Evolutionary conservation across 2,113 vertebrate species (phyloP), one percentile per base, ranked within the genome.

Genomic region (Siphamia tubifer): DNA sequence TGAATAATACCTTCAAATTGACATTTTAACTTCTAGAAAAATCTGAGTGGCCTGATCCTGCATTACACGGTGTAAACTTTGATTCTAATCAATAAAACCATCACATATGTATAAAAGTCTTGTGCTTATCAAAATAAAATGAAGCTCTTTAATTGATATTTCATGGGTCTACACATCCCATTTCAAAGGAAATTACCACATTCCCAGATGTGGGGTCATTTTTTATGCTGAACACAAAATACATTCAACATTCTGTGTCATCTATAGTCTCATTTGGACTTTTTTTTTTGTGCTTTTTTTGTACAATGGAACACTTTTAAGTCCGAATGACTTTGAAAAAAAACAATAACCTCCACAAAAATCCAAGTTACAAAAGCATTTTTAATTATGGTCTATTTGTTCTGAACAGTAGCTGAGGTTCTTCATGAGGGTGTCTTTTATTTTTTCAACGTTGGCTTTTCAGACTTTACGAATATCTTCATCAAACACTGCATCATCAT

Each of bases 401-500:
- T 42, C 32, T 57, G 31, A 23, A 47, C 32, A 36, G 0, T 13
- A 23, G 34, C 15, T 23, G 52, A 34, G 44, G 15, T 36, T 56
- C 11, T 15, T 15, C 30, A 31, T 32, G 7, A 43, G n/a, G n/a
- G n/a, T 30, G 31, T 65, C 60, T 49, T 30, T 69, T 15, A 23
- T n/a, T n/a, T n/a, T n/a, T n/a, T n/a, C n/a, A n/a, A n/a, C n/a
- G n/a, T n/a, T n/a, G n/a, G n/a, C n/a, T 60, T 21, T 1, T 2
- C 47, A 65, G 73, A 62, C n/a, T n/a, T n/a, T n/a, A n/a, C 15
- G 21, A 28, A 17, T 30, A 30, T 16, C 31, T 5, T 10, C 42
- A 56, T 60, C 42, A 68, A 31, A 40, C 35, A 68, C 25, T 27
- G 28, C 38, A 60, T 51, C 32, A 12, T 52, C 23, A 40, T 24